Conservation (phyloP, 2,113 vertebrate genomes). For the Climacteris rufus region DNA sequence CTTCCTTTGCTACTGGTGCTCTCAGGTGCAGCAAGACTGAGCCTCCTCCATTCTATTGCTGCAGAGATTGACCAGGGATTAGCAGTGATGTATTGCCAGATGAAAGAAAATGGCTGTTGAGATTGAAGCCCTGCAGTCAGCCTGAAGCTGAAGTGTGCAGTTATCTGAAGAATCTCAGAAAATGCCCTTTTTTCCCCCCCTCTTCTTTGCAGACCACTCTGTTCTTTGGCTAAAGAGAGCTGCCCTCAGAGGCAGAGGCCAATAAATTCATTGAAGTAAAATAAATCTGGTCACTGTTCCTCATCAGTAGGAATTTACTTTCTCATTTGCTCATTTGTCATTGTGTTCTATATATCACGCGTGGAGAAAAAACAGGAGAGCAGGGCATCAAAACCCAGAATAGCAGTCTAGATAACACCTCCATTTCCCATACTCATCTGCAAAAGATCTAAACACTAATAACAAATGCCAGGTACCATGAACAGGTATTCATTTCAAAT, state of each 20-base stretch:
- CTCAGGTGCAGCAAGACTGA: neutral
- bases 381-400: too few relatives aligned
- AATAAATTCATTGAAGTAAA: neutral
- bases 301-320: neutral
- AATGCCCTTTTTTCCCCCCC: rapidly evolving
- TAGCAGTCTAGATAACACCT: too few relatives aligned
- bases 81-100: neutral
- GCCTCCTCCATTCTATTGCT: neutral
- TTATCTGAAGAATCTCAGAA: neutral
- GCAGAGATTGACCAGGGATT: neutral
- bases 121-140: neutral
- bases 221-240: neutral
- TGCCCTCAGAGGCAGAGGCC: neutral
- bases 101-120: neutral
- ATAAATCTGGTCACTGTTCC: neutral
- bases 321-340: neutral
- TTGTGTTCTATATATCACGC: neutral
- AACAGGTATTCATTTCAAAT: too few relatives aligned
- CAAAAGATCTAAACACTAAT: too few relatives aligned
- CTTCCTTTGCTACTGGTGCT: neutral
- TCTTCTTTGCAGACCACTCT: too few relatives aligned
- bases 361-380: neutral
- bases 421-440: too few relatives aligned
- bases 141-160: neutral
- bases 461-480: too few relatives aligned